These are phyloP conservation scores for Sinocyclocheilus grahami DNA, from an alignment of 2,113 vertebrate genomes.

Conservation along the genomic window DNA sequence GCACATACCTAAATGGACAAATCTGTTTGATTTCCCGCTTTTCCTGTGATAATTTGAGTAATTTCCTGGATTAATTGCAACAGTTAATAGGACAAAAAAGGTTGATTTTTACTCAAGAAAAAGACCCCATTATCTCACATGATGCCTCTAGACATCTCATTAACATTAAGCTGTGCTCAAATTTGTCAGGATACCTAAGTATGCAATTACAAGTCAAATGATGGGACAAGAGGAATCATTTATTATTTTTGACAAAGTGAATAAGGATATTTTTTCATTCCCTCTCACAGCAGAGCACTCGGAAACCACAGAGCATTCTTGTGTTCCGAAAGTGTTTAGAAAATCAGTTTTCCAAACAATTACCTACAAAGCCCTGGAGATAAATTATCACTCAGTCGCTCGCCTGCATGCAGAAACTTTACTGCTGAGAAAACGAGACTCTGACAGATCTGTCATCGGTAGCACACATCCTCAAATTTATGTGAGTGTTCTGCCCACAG, in stretches of 20 bases:
- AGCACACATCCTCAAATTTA: conserved; percentile 49
- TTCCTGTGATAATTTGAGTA: background rate
- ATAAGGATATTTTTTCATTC: background rate
- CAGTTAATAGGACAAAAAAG: background rate
- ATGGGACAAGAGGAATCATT: background rate
- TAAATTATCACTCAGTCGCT: conserved; percentile 41
- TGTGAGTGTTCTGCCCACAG: conserved; percentile 51
- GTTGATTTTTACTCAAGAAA: no score
- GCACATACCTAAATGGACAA: conserved; percentile 24
- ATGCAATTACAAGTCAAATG: background rate
- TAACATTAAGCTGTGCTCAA: background rate
- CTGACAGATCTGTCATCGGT: conserved; percentile 53
- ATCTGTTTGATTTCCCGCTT: background rate
- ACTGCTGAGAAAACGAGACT: conserved; percentile 44
- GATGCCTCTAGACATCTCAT: background rate
- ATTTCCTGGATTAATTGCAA: background rate
- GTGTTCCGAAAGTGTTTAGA: background rate
- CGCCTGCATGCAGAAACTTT: conserved; percentile 53
- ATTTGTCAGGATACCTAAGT: background rate
- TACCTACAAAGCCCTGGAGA: conserved; percentile 46
- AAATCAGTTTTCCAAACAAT: conserved; percentile 50
- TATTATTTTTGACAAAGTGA: background rate
- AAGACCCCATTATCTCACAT: no score
- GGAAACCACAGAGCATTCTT: conserved; percentile 10
- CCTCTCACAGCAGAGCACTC: background rate